These are phyloP conservation scores for Tragulus kanchil DNA, from an alignment of 2,113 vertebrate species.

Conservation along the genomic window DNA sequence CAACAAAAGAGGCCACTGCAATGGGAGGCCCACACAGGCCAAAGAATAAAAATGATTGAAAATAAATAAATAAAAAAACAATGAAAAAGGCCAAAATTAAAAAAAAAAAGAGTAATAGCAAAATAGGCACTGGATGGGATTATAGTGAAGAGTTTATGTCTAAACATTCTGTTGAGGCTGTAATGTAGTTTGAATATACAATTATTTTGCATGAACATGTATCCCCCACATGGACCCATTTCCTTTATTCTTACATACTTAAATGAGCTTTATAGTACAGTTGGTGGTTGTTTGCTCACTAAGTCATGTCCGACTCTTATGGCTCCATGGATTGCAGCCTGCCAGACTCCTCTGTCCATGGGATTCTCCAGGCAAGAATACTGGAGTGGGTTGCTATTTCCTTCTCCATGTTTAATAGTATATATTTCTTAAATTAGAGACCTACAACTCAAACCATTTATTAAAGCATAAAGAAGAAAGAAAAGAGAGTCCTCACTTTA, in stretches of 20 bases:
- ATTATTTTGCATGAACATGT: constrained; percentile 2
- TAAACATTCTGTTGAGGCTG: constrained; percentile 15
- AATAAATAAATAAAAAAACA: no score
- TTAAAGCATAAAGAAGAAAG: not conserved
- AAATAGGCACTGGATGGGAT: not conserved
- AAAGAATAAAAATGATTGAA: no score
- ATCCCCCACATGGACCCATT: not conserved
- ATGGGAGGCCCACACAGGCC: no score
- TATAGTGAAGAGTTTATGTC: not conserved
- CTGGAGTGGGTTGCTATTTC: no score
- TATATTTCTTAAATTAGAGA: constrained; percentile 16
- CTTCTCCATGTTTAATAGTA: not conserved
- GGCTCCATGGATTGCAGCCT: no score
- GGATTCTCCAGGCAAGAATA: no score
- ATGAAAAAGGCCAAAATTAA: no score
- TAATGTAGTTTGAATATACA: not conserved
- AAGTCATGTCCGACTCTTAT: no score
- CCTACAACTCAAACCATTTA: not conserved
- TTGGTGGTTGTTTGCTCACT: no score
- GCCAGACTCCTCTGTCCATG: no score
- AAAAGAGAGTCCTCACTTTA: constrained; percentile 26
- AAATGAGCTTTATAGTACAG: not conserved
- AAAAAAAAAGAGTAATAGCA: not conserved
- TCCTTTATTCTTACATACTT: constrained; percentile 17
- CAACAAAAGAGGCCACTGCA: no score